Conservation (phyloP, 1,140 invertebrate genomes). For the Drosophila leontia region DNA sequence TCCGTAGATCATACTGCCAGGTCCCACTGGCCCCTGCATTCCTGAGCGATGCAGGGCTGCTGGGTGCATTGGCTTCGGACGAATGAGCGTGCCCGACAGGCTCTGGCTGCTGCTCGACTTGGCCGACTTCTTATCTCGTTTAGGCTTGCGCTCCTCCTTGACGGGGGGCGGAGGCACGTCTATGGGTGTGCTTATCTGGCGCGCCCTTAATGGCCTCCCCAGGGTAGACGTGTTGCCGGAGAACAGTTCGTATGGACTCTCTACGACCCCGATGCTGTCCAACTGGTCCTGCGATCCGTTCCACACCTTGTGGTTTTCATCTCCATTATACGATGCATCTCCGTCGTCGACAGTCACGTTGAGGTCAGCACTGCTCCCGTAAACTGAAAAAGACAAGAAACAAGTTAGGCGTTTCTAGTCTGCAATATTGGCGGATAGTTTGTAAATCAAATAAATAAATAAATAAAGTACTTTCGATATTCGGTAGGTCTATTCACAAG, state of each 20-base stretch:
- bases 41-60: conserved; percentile 63
- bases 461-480: too few relatives aligned
- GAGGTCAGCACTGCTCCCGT: conserved; percentile 85
- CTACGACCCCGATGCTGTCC: conserved; percentile 86
- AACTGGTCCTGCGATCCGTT: conserved; percentile 91
- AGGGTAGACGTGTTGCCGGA: conserved; percentile 88
- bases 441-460: neutral
- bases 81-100: conserved; percentile 82
- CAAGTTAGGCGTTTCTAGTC: neutral
- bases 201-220: conserved; percentile 90
- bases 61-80: conserved; percentile 83
- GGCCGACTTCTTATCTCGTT: conserved; percentile 77
- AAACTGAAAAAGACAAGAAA: conserved; percentile 79
- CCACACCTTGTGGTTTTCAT: conserved; percentile 98
- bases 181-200: conserved; percentile 91
- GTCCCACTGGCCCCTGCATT: conserved; percentile 53
- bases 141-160: conserved; percentile 78
- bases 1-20: conserved; percentile 73
- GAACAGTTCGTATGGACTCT: conserved; percentile 90
- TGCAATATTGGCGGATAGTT: neutral
- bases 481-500: neutral
- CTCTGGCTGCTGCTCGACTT: conserved; percentile 82
- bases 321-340: conserved; percentile 93
- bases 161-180: conserved; percentile 90
- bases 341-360: conserved; percentile 88